A percentile compares a stretch with the other conserved stretches of the same genome.
phyloP scores from a whole-genome alignment of 2,888 invertebrate species.

The Euclidia mi region DNA sequence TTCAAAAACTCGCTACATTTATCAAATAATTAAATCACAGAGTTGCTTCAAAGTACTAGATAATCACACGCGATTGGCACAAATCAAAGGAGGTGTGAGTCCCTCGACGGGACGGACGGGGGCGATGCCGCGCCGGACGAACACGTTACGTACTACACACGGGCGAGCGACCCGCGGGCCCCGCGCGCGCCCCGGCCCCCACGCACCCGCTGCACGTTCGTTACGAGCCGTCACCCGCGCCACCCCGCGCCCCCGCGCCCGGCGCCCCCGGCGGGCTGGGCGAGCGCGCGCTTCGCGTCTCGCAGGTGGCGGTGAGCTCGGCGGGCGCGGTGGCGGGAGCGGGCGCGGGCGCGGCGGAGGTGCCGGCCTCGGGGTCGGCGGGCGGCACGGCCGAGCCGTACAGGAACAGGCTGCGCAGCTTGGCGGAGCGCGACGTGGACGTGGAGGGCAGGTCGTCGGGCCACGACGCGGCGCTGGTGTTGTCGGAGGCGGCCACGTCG shows the following conservation, averaged over 20 bases:
- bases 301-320: slow-evolving; percentile 19
- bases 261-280: slow-evolving; percentile 4
- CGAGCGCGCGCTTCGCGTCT: slow-evolving; percentile 6
- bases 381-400: slow-evolving; percentile 79
- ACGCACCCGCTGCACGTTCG: slow-evolving; percentile 29
- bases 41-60: slow-evolving; percentile 58
- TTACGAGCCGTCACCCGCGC: slow-evolving; percentile 48
- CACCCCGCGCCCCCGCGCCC: too few species aligned
- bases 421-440: slow-evolving; percentile 71
- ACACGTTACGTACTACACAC: slow-evolving; percentile 1
- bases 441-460: slow-evolving; percentile 76
- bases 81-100: slow-evolving; percentile 47
- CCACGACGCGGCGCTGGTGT: slow-evolving; percentile 73
- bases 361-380: slow-evolving; percentile 74
- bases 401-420: slow-evolving; percentile 79
- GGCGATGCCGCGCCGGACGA: slow-evolving; percentile 35
- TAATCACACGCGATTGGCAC: slow-evolving; percentile 64
- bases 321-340: slow-evolving; percentile 27
- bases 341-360: slow-evolving; percentile 30
- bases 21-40: slow-evolving; percentile 65
- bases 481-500: slow-evolving; percentile 65
- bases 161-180: background rate
- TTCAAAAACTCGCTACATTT: slow-evolving; percentile 48
- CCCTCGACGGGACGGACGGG: slow-evolving; percentile 43
- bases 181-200: background rate